Evolutionary conservation across 2,888 invertebrate species (phyloP).

Genomic region (Drosophila prostipennis): DNA sequence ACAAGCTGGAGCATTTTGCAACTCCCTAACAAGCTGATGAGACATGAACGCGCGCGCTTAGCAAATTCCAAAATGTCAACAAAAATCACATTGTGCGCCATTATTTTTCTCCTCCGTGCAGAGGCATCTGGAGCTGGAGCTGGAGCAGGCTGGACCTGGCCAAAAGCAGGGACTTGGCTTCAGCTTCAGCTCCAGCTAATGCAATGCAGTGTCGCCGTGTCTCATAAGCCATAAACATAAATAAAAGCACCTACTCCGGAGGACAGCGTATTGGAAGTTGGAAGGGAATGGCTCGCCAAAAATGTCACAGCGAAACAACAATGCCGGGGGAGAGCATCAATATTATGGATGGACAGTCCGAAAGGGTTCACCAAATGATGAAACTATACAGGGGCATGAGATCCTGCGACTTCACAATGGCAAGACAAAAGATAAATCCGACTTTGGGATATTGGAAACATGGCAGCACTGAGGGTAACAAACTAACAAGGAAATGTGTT

Average conservation of each 20-base stretch:
- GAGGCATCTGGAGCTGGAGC: slow-evolving; percentile 49
- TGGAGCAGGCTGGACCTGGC: slow-evolving; percentile 33
- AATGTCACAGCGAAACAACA: slow-evolving; percentile 50
- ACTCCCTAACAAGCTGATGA: slow-evolving; percentile 81
- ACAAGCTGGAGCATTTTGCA: slow-evolving; percentile 32
- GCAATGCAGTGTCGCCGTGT: slow-evolving; percentile 79
- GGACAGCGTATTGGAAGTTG: neutral
- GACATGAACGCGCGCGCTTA: slow-evolving; percentile 82
- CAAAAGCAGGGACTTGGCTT: slow-evolving; percentile 2
- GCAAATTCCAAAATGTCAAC: slow-evolving; percentile 83
- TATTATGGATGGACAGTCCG: slow-evolving; percentile 48
- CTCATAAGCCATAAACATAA: slow-evolving; percentile 81
- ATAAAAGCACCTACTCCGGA: slow-evolving; percentile 77
- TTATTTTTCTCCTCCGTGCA: slow-evolving; percentile 58
- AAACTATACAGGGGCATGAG: slow-evolving; percentile 42
- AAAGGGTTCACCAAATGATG: slow-evolving; percentile 44
- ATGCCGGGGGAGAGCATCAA: slow-evolving; percentile 43
- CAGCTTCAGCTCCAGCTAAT: slow-evolving; percentile 58
- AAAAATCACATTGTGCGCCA: slow-evolving; percentile 82
- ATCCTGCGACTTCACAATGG: slow-evolving; percentile 10
- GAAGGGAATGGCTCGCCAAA: slow-evolving; percentile 47
- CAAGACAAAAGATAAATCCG: slow-evolving; percentile 7
- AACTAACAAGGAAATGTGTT: neutral
- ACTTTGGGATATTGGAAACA: slow-evolving; percentile 1
- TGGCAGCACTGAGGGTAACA: neutral